Base-by-base conservation (phyloP, 1,140 invertebrate species). In the Acromyrmex echinatior region DNA sequence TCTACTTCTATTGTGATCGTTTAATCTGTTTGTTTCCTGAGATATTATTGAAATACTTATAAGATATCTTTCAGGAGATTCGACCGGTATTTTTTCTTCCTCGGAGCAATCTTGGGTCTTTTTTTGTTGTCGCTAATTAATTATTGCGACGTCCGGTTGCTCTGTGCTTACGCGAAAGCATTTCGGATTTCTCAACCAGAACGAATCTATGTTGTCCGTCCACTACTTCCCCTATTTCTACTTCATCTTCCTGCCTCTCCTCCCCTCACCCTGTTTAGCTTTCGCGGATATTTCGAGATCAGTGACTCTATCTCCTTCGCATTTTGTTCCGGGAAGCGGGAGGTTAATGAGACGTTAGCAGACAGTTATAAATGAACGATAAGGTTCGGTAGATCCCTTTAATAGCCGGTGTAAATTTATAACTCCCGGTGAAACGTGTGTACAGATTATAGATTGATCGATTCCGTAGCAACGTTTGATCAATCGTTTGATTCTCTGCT, bases 311-410 rank as follows among this genome's bases (percentile, higher is more conserved):
- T 86, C 81, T 68, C 71, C 66, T 35, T 31, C 58, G 86, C 89
- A 87, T 85, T 81, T 71, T 63, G 88, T 90, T 85, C 79, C 79
- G 79, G 68, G 73, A 87, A 90, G 71, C 85, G 86, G 62, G 89
- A 78, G 68, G 86, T 90, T 90, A 90, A 90, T 90, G 89, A 90
- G 89, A 90, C 88, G 86, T 58, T 60, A 77, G 89, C 88, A 73
- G 86, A 90, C 86, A 90, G 88, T 87, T 90, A 90, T 88, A 90
- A 90, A 90, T 90, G 88, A 90, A 81, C 88, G 88, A 90, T 90
- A 90, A 90, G 86, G 70, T 82, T 49, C 45, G 65, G 87, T 49
- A 53, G 86, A 88, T 90, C 84, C 74, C 86, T 90, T 85, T 90
- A 90, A 90, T 76, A 79, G 89, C 71, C 60, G 88, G 86, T 90